A percentile compares a stretch with the other conserved stretches of the same genome.
Evolutionary conservation across 2,797 vertebrate species (phyloP).

Genomic region (Lates japonicus): DNA sequence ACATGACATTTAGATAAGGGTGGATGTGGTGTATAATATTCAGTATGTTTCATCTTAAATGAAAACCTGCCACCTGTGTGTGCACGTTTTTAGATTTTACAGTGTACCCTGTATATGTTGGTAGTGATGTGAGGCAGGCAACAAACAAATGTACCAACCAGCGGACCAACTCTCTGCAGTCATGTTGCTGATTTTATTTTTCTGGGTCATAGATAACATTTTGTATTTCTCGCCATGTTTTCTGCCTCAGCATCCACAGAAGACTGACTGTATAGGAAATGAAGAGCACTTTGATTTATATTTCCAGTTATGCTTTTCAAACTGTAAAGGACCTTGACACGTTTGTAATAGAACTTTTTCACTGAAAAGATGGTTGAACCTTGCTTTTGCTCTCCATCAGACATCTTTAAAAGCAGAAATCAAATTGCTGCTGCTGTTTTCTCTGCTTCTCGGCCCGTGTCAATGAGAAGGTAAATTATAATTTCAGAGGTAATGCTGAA

Average conservation of each 20-base stretch:
- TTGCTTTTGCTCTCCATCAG: slow-evolving; percentile 47
- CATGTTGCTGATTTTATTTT: slow-evolving; percentile 43
- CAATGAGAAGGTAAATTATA: slow-evolving; percentile 48
- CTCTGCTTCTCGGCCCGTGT: slow-evolving; percentile 21
- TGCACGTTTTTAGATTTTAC: slow-evolving; percentile 17
- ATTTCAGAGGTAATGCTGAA: slow-evolving; percentile 54
- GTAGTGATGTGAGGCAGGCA: slow-evolving; percentile 1
- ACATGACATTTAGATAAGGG: not conserved
- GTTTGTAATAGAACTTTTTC: slow-evolving; percentile 35
- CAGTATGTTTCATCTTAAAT: slow-evolving; percentile 27
- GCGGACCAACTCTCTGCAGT: slow-evolving; percentile 17
- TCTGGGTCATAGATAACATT: slow-evolving; percentile 29
- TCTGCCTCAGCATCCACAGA: slow-evolving; percentile 10
- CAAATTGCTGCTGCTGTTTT: not conserved
- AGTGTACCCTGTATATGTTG: not conserved
- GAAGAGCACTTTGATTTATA: slow-evolving; percentile 7
- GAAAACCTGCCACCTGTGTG: slow-evolving; percentile 4
- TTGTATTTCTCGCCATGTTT: slow-evolving; percentile 47
- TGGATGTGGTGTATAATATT: slow-evolving; percentile 8
- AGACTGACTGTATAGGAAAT: slow-evolving; percentile 19
- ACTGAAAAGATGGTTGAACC: slow-evolving; percentile 18
- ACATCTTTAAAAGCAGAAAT: slow-evolving; percentile 28
- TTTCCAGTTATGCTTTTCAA: slow-evolving; percentile 3
- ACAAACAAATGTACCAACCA: not conserved
- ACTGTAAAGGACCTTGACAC: slow-evolving; percentile 24